phyloP scores from a whole-genome alignment of 1,140 invertebrate species.

The Rhyacophila brunnea region DNA sequence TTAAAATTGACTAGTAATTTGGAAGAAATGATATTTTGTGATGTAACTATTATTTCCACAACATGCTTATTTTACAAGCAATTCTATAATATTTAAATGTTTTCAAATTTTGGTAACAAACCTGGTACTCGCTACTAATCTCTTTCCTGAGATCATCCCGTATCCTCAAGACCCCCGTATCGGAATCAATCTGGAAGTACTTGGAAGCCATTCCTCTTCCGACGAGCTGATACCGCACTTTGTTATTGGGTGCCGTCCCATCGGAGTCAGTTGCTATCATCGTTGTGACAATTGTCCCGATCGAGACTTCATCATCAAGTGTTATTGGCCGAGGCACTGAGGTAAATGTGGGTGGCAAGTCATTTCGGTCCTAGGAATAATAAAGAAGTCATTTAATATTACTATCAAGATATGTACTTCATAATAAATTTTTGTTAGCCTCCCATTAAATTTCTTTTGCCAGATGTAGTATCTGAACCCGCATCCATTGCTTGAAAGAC shows the following conservation, averaged over 20 bases:
- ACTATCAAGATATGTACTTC: too few species aligned
- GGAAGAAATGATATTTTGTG: too few species aligned
- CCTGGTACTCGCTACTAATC: conserved; percentile 78
- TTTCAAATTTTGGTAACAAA: too few species aligned
- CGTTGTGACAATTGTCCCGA: conserved; percentile 76
- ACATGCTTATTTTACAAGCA: background rate
- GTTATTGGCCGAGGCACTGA: conserved; percentile 76
- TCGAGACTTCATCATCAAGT: conserved; percentile 76
- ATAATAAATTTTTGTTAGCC: too few species aligned
- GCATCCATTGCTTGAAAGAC: too few species aligned
- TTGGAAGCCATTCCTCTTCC: conserved; percentile 75
- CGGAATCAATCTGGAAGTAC: conserved; percentile 85
- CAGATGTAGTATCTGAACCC: too few species aligned
- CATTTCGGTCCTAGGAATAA: conserved; percentile 71
- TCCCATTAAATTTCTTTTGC: too few species aligned
- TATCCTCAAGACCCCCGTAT: conserved; percentile 73
- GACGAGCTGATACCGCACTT: conserved; percentile 77
- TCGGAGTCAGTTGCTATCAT: conserved; percentile 78
- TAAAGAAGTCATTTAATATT: conserved; percentile 3
- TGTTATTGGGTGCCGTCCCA: conserved; percentile 78
- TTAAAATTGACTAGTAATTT: too few species aligned
- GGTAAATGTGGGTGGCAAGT: conserved; percentile 83
- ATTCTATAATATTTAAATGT: background rate
- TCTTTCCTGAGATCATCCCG: conserved; percentile 83
- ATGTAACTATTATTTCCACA: too few species aligned